Conservation (phyloP, 2,797 vertebrate genomes). For the Coccyzus lansbergi region DNA sequence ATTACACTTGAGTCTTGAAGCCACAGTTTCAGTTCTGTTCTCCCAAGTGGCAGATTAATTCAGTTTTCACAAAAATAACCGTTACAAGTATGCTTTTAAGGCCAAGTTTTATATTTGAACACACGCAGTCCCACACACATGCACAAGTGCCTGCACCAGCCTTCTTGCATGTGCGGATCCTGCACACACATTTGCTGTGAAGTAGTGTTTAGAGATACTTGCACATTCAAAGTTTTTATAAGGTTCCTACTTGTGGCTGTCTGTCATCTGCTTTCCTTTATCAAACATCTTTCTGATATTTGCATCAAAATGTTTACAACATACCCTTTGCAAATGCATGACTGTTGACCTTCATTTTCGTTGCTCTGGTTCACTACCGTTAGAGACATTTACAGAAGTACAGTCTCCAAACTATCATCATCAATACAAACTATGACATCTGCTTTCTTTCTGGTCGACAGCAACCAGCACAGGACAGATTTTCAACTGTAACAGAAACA, state of each 20-base stretch:
- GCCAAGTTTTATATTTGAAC: not conserved
- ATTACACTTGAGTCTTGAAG: not conserved
- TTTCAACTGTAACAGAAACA: not conserved
- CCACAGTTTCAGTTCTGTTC: not conserved
- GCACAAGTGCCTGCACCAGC: not conserved
- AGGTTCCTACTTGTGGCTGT: not conserved
- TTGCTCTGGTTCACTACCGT: not conserved
- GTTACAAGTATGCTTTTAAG: not conserved
- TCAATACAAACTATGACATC: not conserved
- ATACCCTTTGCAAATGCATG: not conserved
- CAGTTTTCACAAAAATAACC: not conserved
- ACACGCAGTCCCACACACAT: not conserved
- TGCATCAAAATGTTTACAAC: not conserved
- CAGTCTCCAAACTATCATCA: not conserved
- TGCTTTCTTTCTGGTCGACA: not conserved
- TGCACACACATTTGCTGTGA: rapidly evolving
- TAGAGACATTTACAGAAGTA: not conserved
- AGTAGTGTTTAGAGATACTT: rapidly evolving
- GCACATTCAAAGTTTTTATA: not conserved
- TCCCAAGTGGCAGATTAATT: not conserved
- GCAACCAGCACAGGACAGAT: not conserved
- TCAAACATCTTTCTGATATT: not conserved
- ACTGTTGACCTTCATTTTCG: not conserved
- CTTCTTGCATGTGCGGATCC: rapidly evolving
- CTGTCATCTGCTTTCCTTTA: not conserved